These are phyloP conservation scores for Notocelia uddmanniana DNA, from an alignment of 2,888 invertebrate species.

Conservation along the genomic window DNA sequence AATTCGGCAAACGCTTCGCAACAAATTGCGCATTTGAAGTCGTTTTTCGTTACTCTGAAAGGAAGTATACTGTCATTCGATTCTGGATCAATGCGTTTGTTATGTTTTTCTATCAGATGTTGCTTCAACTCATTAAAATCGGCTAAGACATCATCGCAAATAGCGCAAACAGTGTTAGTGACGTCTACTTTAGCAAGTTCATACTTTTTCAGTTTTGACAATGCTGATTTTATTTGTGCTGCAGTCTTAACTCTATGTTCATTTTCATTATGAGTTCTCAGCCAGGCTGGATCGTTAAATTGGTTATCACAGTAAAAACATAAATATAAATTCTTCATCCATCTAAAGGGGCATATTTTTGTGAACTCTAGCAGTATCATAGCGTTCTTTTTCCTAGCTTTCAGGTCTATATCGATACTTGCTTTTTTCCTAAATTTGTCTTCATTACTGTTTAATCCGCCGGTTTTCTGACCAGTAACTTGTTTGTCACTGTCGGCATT, in stretches of 20 bases:
- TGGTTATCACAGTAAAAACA: slow-evolving; percentile 74
- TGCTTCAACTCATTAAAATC: slow-evolving; percentile 63
- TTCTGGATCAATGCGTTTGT: slow-evolving; percentile 61
- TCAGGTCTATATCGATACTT: slow-evolving; percentile 57
- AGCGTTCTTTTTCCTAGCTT: slow-evolving; percentile 65
- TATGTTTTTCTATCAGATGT: slow-evolving; percentile 68
- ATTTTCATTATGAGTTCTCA: slow-evolving; percentile 62
- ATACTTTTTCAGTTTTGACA: slow-evolving; percentile 68
- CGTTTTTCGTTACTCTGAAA: slow-evolving; percentile 64
- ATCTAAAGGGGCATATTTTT: slow-evolving; percentile 75
- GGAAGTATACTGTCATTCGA: slow-evolving; percentile 70
- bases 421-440: slow-evolving; percentile 53
- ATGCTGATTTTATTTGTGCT: slow-evolving; percentile 59
- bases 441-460: slow-evolving; percentile 51
- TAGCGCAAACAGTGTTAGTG: slow-evolving; percentile 67
- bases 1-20: slow-evolving; percentile 67
- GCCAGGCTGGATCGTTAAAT: slow-evolving; percentile 64
- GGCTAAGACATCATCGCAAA: slow-evolving; percentile 62
- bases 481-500: slow-evolving; percentile 48
- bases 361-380: slow-evolving; percentile 67
- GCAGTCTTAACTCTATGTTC: slow-evolving; percentile 57
- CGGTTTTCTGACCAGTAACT: slow-evolving; percentile 46
- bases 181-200: slow-evolving; percentile 76
- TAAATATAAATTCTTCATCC: slow-evolving; percentile 73
- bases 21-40: slow-evolving; percentile 71